Evolutionary conservation across 2,888 invertebrate genomes (phyloP).

Genomic region (Fragum whitleyi): DNA sequence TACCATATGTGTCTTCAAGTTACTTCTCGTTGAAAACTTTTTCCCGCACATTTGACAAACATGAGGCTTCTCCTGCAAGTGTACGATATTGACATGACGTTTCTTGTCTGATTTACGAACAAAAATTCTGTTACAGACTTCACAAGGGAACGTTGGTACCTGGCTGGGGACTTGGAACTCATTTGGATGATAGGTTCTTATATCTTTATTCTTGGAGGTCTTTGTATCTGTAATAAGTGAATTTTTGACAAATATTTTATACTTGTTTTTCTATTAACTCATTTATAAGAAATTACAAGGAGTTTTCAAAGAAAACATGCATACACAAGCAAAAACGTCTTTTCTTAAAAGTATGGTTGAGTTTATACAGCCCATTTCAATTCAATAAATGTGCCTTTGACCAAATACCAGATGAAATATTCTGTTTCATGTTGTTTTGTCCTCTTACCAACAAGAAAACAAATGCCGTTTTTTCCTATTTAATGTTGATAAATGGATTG

Average conservation of each 20-base stretch:
- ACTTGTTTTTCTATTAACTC: too few relatives aligned
- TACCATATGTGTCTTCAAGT: conserved; percentile 26
- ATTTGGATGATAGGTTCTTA: background rate
- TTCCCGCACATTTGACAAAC: conserved; percentile 32
- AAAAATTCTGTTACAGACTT: conserved; percentile 9
- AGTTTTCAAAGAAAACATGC: too few relatives aligned
- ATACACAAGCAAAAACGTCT: too few relatives aligned
- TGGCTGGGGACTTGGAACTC: background rate
- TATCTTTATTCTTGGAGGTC: background rate
- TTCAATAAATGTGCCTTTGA: too few relatives aligned
- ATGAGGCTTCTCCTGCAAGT: conserved; percentile 37
- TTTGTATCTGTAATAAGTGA: background rate
- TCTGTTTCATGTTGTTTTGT: too few relatives aligned
- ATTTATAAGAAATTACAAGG: too few relatives aligned
- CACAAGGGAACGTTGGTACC: background rate
- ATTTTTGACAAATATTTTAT: background rate
- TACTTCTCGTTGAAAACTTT: conserved; percentile 35
- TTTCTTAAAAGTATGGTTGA: too few relatives aligned
- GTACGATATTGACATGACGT: conserved; percentile 26
- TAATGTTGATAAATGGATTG: too few relatives aligned
- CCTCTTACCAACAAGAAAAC: too few relatives aligned
- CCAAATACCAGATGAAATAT: too few relatives aligned
- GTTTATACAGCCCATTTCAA: too few relatives aligned
- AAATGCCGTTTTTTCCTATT: too few relatives aligned
- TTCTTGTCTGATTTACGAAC: conserved; percentile 5